Conservation (phyloP, 1,140 invertebrate genomes). For the Drosophila ohnishii region DNA sequence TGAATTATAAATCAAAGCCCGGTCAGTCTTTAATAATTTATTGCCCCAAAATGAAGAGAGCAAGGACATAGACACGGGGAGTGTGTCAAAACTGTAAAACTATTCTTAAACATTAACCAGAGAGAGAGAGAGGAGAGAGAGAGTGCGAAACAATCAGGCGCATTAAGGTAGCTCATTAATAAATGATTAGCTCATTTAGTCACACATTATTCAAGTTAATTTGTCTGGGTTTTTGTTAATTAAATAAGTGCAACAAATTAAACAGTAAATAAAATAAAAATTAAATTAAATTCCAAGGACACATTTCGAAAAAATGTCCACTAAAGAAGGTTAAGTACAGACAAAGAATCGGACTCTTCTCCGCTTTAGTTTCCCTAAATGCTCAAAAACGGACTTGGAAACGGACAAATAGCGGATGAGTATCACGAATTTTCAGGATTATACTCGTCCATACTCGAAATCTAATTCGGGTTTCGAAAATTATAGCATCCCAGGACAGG, state of each 20-base stretch:
- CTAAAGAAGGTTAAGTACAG: too few species aligned
- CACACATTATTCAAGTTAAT: constrained; percentile 18
- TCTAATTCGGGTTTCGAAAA: too few species aligned
- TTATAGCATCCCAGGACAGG: too few species aligned
- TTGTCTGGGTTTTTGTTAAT: not conserved
- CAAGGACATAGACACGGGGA: not conserved
- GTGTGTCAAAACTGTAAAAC: constrained; percentile 1
- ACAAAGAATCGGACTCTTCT: too few species aligned
- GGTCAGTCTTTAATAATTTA: not conserved
- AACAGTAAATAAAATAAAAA: not conserved
- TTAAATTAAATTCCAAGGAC: too few species aligned
- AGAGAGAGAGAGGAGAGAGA: not conserved
- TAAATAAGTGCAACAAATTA: constrained; percentile 18
- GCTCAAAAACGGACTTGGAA: too few species aligned
- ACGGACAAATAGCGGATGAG: too few species aligned
- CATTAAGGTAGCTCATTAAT: constrained; percentile 7
- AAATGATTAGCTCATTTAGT: constrained; percentile 19
- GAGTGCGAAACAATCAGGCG: not conserved
- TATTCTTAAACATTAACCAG: constrained; percentile 5
- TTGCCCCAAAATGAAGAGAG: not conserved
- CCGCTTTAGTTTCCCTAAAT: too few species aligned
- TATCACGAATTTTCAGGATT: too few species aligned
- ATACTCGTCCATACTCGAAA: too few species aligned
- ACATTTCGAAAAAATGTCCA: too few species aligned
- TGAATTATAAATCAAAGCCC: constrained; percentile 15